Base-by-base conservation (phyloP, 2,888 invertebrate genomes). In the Pantelozetes paolii region DNA sequence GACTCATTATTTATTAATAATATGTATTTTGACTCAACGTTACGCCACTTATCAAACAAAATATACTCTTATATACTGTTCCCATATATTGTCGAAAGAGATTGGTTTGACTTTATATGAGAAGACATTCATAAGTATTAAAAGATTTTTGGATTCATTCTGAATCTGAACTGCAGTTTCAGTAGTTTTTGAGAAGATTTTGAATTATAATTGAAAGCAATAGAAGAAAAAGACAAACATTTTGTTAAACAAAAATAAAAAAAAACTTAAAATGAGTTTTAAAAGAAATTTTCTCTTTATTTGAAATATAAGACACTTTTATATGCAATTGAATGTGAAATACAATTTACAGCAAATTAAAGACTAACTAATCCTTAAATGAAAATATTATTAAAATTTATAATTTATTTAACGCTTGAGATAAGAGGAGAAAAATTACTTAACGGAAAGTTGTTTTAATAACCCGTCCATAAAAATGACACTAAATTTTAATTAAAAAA, bases 401-500 rank as follows among this genome's bases (percentile, higher is more conserved):
- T n/a, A 50, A 50, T 50, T 50, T 50, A 50, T 50, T 50, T 20
- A 20, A n/a, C 50, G 20, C 20, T 50, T 20, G 20, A 20, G 15
- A n/a, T n/a, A n/a, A 50, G 1, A 20, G 20, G 20, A 18, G 6
- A 50, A 50, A 50, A 50, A 20, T 15, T n/a, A 18, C 8, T 6
- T 50, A 36, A 36, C 20, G 2, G 1, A 50, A n/a, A 50, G 20
- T n/a, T 50, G 50, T 50, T 18, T n/a, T 50, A 20, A n/a, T n/a
- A n/a, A n/a, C n/a, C n/a, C n/a, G n/a, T n/a, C n/a, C n/a, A n/a
- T n/a, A n/a, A 50, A 50, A 50, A 50, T 50, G 20, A 45, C 45
- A 45, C 15, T 50, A 20, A 50, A n/a, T 50, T 50, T 50, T 50
- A 50, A 50, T 50, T 50, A 50, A 50, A 50, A 50, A n/a, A n/a